phyloP scores from a whole-genome alignment of 2,888 invertebrate species.

The Conistra vaccinii region DNA sequence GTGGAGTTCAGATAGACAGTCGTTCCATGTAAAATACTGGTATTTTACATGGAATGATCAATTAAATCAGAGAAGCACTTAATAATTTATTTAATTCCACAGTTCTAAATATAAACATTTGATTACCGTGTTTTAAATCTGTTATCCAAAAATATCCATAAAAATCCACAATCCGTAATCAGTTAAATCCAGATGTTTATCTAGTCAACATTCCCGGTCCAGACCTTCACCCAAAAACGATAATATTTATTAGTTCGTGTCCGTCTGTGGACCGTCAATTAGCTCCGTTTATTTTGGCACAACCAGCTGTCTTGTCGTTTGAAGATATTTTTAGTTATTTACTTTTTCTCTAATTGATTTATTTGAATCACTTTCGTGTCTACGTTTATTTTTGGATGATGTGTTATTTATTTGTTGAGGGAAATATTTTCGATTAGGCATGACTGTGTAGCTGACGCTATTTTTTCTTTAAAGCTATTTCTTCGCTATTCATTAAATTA shows the following conservation, averaged over 20 bases:
- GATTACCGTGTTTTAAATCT: no score
- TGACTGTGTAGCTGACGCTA: no score
- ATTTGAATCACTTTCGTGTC: slow-evolving; percentile 15
- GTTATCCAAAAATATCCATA: slow-evolving; percentile 12
- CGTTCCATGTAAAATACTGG: no score
- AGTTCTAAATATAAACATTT: not conserved
- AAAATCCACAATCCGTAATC: not conserved
- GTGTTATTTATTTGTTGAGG: not conserved
- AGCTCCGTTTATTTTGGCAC: slow-evolving; percentile 61
- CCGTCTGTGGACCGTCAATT: slow-evolving; percentile 58
- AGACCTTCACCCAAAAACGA: slow-evolving; percentile 64
- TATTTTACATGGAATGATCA: no score
- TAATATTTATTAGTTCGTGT: slow-evolving; percentile 51
- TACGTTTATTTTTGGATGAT: slow-evolving; percentile 10
- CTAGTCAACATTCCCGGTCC: slow-evolving; percentile 26
- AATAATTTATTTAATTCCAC: no score
- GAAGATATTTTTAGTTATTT: slow-evolving; percentile 46
- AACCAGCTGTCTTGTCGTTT: slow-evolving; percentile 37
- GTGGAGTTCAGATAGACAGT: no score
- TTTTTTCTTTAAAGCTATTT: not conserved
- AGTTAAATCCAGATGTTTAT: slow-evolving; percentile 27
- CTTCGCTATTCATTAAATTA: no score
- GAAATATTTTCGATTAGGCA: not conserved
- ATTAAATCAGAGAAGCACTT: no score
- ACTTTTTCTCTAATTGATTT: slow-evolving; percentile 18